phyloP scores from a whole-genome alignment of 2,113 vertebrate genomes.

The Callaeas wilsoni region DNA sequence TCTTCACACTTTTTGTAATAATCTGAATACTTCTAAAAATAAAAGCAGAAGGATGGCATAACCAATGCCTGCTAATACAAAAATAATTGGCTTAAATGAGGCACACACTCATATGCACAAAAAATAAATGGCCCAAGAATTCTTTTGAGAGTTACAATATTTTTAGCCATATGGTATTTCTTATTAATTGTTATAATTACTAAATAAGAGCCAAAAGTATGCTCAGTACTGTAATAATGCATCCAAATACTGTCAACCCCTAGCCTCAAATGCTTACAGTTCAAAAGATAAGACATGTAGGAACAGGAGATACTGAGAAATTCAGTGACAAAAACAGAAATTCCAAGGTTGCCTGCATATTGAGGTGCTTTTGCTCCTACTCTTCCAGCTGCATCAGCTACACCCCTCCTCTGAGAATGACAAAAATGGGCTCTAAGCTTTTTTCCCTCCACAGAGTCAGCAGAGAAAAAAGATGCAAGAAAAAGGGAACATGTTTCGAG shows the following conservation, averaged over 20 bases:
- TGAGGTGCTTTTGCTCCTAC: not conserved
- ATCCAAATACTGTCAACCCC: not conserved
- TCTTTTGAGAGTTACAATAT: conserved; percentile 35
- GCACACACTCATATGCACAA: conserved; percentile 10
- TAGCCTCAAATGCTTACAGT: not conserved
- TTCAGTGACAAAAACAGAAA: not conserved
- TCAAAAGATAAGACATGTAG: not conserved
- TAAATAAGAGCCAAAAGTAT: not conserved
- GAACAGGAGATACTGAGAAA: not conserved
- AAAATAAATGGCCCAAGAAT: conserved; percentile 40
- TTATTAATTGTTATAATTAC: conserved; percentile 25
- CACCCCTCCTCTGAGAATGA: not conserved
- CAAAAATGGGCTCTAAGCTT: not conserved
- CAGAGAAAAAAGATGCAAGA: not conserved
- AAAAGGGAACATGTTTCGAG: not conserved
- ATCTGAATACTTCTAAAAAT: conserved; percentile 65
- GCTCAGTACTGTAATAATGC: not conserved
- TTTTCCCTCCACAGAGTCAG: not conserved
- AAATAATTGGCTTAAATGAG: conserved; percentile 64
- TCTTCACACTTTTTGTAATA: conserved; percentile 65
- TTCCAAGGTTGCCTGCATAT: not conserved
- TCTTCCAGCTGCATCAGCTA: not conserved
- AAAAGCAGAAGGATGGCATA: conserved; percentile 60
- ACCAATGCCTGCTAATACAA: conserved; percentile 48
- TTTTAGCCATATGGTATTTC: conserved; percentile 50